Evolutionary conservation across 1,140 invertebrate species (phyloP).

Genomic region (Caerostris extrusa): DNA sequence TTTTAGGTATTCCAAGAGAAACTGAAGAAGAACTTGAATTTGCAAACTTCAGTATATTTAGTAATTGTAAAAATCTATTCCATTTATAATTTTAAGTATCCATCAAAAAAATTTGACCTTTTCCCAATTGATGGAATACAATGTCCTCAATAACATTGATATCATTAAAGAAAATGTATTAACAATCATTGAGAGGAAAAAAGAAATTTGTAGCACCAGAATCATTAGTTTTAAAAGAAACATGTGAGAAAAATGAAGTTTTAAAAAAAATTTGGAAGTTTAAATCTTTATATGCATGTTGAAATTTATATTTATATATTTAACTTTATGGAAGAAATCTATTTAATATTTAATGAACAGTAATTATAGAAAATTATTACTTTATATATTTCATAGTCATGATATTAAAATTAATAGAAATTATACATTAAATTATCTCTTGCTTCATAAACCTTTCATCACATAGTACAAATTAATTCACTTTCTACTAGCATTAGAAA

Average conservation of each 20-base stretch:
- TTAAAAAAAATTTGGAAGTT: not conserved
- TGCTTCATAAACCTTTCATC: too few relatives aligned
- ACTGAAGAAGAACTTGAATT: constrained; percentile 82
- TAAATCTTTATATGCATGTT: not conserved
- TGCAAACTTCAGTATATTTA: constrained; percentile 83
- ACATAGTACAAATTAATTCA: too few relatives aligned
- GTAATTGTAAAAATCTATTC: constrained; percentile 82
- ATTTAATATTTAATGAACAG: not conserved
- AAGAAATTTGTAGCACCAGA: constrained; percentile 25
- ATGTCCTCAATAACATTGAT: constrained; percentile 81
- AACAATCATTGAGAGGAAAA: constrained; percentile 48
- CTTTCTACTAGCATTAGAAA: too few relatives aligned
- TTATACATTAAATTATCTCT: too few relatives aligned
- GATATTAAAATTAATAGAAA: too few relatives aligned
- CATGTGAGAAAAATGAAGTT: not conserved
- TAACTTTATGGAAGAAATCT: not conserved
- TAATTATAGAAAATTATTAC: not conserved
- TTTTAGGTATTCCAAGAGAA: constrained; percentile 80
- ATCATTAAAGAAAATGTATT: constrained; percentile 80
- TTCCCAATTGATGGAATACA: constrained; percentile 82
- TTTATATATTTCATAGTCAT: not conserved
- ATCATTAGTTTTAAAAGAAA: constrained; percentile 38
- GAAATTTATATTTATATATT: not conserved
- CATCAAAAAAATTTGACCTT: constrained; percentile 81
- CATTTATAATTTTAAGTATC: constrained; percentile 83